Evolutionary conservation across 2,888 invertebrate species (phyloP), one percentile per base, ranked within the genome.

Genomic region (Drosophila parthenogenetica): DNA sequence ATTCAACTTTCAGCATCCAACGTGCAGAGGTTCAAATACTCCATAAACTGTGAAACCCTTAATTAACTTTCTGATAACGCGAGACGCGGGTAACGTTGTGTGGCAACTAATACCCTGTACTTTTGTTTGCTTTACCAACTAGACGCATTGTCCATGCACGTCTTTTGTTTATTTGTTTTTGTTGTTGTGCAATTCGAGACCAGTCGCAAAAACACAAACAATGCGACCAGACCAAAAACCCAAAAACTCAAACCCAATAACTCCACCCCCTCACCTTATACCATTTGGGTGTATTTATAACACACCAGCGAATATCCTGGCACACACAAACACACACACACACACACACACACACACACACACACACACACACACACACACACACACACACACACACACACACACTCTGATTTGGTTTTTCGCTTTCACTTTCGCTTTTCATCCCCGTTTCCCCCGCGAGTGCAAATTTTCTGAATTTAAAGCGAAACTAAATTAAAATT

Each of bases 21-120:
- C 19, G 3, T 19, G 2, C 19, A 19, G 3, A 19, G 19, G 19
- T 19, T 19, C 19, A 80, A 86, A 81, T 78, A 79, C 82, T 71
- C 57, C 73, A 76, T 83, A 62, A 82, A 79, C 79, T 81, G 82
- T 72, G 88, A 89, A 89, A 89, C 82, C 89, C 88, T 81, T 83
- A 83, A 83, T 83, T 83, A 83, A 83, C 83, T 89, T 81, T 87
- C 25, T 58, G 39, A 43, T 54, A 62, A 62, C 40, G 46, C 46
- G 37, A 39, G 60, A 25, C 40, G 53, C 11, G 29, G 59, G 49
- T 63, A 63, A 76, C 16, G 14, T 16, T 3, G 19, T 37, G 32
- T n/a, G 59, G 40, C 63, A 62, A 70, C 57, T 76, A 76, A 73
- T 77, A 51, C 32, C 29, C 11, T 19, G 42, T 5, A 49, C 55